Evolutionary conservation across 2,797 vertebrate genomes (phyloP).

Genomic region (Anguilla anguilla): DNA sequence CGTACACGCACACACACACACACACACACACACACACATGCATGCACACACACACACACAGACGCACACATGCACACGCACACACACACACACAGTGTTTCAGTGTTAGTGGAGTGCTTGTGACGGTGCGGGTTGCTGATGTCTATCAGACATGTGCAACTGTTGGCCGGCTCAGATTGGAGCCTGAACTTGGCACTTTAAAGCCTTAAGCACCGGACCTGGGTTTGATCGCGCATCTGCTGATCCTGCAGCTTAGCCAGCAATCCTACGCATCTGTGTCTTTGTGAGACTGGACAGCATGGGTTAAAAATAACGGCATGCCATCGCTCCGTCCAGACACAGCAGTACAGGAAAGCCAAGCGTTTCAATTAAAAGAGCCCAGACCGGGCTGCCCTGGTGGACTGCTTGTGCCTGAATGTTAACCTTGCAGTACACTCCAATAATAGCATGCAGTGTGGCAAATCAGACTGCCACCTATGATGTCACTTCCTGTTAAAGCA

Average conservation of each 20-base stretch:
- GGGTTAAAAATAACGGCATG: conserved; percentile 27
- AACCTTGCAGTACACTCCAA: neutral
- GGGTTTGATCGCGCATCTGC: conserved; percentile 70
- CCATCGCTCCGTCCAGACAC: neutral
- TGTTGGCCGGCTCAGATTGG: conserved; percentile 24
- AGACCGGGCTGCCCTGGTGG: neutral
- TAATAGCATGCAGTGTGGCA: neutral
- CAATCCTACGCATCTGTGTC: conserved; percentile 48
- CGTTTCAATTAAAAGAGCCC: neutral
- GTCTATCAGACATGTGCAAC: neutral
- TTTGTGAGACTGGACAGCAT: neutral
- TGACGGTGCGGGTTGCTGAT: neutral
- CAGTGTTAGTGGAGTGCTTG: no score
- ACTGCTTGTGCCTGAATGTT: neutral
- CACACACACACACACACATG: neutral
- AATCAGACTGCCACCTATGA: neutral
- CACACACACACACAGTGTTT: neutral
- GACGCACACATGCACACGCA: neutral
- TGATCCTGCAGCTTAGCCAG: conserved; percentile 70
- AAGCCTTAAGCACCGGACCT: conserved; percentile 75
- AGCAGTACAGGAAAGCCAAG: neutral
- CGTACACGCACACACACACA: no score
- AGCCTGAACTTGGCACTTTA: conserved; percentile 63
- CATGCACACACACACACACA: neutral
- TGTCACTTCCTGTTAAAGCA: neutral